Conservation (phyloP, 2,113 vertebrate genomes). For the Setophaga coronata region DNA sequence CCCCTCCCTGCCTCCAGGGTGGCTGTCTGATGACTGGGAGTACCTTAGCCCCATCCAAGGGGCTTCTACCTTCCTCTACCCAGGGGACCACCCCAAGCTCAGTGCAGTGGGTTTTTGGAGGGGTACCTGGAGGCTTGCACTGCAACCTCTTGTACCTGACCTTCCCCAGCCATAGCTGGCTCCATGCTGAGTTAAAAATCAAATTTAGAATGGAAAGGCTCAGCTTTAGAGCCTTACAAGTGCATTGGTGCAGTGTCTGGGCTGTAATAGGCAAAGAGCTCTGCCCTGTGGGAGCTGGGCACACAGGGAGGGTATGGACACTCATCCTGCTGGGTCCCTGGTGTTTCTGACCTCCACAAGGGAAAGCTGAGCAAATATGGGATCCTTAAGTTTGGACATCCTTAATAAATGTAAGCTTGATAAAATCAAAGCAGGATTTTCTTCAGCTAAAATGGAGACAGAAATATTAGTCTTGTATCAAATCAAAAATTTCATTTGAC, state of each 20-base stretch:
- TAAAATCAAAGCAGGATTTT: not conserved
- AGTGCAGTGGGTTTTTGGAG: not conserved
- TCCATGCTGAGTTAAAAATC: not conserved
- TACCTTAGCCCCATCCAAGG: not conserved
- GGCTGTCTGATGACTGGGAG: not conserved
- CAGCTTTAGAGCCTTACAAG: not conserved
- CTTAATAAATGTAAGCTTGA: not conserved
- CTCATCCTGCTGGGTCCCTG: not conserved
- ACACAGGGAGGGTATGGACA: rapidly evolving
- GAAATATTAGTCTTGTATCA: not conserved
- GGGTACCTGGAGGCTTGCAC: not conserved
- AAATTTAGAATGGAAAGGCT: not conserved
- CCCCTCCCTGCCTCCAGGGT: not conserved
- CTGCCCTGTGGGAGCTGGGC: not conserved
- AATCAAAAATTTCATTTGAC: not conserved
- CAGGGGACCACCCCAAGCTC: not conserved
- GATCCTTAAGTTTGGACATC: not conserved
- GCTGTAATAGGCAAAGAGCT: not conserved
- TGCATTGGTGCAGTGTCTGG: not conserved
- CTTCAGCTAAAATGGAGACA: not conserved
- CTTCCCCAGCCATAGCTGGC: not conserved
- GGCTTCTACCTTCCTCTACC: not conserved
- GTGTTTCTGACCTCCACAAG: not conserved
- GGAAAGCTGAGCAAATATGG: not conserved
- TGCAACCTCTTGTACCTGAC: not conserved